Evolutionary conservation across 2,113 vertebrate species (phyloP).

Genomic region (Xiphophorus hellerii): DNA sequence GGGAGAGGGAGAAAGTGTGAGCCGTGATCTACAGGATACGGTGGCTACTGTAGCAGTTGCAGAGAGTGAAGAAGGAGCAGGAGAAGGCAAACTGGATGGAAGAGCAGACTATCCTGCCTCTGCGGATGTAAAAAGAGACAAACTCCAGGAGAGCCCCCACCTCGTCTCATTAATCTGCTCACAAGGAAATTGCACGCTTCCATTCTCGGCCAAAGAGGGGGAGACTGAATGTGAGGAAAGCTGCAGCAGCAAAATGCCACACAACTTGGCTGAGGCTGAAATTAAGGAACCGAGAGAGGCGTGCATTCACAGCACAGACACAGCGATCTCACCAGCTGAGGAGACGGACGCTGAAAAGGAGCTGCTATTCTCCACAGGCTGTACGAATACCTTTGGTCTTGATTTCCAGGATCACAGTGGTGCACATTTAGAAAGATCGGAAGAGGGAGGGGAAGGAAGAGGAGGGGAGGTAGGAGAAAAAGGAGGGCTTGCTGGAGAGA

Average conservation of each 20-base stretch:
- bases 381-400: conserved; percentile 54
- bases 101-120: conserved; percentile 42
- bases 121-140: conserved; percentile 45
- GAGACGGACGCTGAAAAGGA: conserved; percentile 65
- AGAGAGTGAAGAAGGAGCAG: conserved; percentile 47
- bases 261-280: conserved; percentile 64
- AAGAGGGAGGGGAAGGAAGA: conserved; percentile 29
- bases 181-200: conserved; percentile 65
- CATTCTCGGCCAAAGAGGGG: conserved; percentile 52
- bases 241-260: conserved; percentile 74
- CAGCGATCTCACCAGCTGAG: conserved; percentile 47
- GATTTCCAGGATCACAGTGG: conserved; percentile 64
- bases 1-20: conserved; percentile 72
- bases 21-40: conserved; percentile 60
- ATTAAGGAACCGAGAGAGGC: conserved; percentile 55
- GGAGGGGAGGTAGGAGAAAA: conserved; percentile 54
- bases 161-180: conserved; percentile 58
- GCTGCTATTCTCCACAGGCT: conserved; percentile 46
- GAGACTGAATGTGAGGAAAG: conserved; percentile 52
- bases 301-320: conserved; percentile 35
- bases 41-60: conserved; percentile 47
- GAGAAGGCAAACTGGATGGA: conserved; percentile 31
- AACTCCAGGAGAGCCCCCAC: conserved; percentile 40
- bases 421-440: conserved; percentile 54
- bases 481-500: conserved; percentile 58